Percentiles rank a stretch among this genome's conserved stretches.
phyloP scores from a whole-genome alignment of 2,888 invertebrate genomes.

The Cephus rjabovi region DNA sequence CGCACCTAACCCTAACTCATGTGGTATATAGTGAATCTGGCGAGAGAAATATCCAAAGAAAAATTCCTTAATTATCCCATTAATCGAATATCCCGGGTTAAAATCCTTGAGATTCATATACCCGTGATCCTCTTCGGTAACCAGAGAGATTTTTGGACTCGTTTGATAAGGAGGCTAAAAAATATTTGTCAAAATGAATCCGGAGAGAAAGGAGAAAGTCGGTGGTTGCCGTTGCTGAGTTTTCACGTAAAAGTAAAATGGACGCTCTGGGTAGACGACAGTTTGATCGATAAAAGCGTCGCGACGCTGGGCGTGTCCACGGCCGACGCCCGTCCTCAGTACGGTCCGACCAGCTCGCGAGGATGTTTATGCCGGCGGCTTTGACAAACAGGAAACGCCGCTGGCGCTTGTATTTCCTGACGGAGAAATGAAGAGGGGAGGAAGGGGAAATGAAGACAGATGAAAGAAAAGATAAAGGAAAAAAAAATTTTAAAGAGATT shows the following conservation, averaged over 20 bases:
- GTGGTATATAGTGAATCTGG: not conserved
- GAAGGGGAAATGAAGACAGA: not conserved
- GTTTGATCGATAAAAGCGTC: slow-evolving; percentile 62
- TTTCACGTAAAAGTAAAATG: slow-evolving; percentile 51
- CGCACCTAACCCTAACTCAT: not conserved
- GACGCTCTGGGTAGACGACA: slow-evolving; percentile 39
- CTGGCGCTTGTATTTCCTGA: not conserved
- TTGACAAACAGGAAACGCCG: not conserved
- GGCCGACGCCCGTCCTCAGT: slow-evolving; percentile 32
- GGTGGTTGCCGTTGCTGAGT: not conserved
- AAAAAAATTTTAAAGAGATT: not conserved
- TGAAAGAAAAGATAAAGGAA: not conserved
- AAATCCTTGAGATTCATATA: not conserved
- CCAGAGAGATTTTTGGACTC: too few relatives aligned
- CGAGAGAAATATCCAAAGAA: not conserved
- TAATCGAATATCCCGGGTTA: slow-evolving; percentile 21
- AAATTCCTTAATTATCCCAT: slow-evolving; percentile 42
- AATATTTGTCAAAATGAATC: not conserved
- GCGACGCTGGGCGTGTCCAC: slow-evolving; percentile 63
- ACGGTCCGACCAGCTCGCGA: not conserved
- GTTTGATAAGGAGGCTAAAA: not conserved
- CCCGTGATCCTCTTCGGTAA: not conserved
- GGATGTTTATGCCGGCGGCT: not conserved
- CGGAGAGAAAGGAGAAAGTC: not conserved
- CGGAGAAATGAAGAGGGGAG: not conserved